A percentile compares a stretch with the other conserved stretches of the same genome.
phyloP scores from a whole-genome alignment of 2,888 invertebrate species.

The Bellardia bayeri region DNA sequence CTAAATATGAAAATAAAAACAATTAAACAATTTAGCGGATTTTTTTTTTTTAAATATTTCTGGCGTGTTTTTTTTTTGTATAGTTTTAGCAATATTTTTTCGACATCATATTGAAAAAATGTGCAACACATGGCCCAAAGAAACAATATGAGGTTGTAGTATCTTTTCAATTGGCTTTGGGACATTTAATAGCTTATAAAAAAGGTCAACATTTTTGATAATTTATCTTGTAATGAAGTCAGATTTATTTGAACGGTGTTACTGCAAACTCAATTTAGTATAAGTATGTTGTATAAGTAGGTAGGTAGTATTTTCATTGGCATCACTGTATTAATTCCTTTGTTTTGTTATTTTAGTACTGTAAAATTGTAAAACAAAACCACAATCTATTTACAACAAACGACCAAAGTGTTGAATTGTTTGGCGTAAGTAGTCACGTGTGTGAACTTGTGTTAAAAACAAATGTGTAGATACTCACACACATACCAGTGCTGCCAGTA shows the following conservation, averaged over 20 bases:
- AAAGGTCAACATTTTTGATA: too few species aligned
- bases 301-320: background rate
- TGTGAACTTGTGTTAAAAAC: constrained; percentile 52
- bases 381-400: constrained; percentile 20
- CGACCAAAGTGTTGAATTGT: constrained; percentile 3
- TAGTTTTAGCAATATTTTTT: too few species aligned
- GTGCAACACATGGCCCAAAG: too few species aligned
- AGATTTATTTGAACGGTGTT: too few species aligned
- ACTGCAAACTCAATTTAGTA: too few species aligned
- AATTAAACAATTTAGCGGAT: background rate
- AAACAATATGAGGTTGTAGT: too few species aligned
- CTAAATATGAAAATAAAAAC: background rate
- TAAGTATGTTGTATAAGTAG: background rate
- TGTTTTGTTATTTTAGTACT: background rate
- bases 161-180: too few species aligned
- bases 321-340: background rate
- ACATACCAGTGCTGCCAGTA: too few species aligned
- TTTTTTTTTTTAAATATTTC: background rate
- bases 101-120: too few species aligned
- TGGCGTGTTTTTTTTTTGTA: too few species aligned
- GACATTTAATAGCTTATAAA: too few species aligned
- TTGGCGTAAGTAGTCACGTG: constrained; percentile 50
- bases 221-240: too few species aligned
- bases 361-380: constrained; percentile 13
- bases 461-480: background rate